Base-by-base conservation (phyloP, 2,888 invertebrate genomes). In the Galerucella nymphaeae region DNA sequence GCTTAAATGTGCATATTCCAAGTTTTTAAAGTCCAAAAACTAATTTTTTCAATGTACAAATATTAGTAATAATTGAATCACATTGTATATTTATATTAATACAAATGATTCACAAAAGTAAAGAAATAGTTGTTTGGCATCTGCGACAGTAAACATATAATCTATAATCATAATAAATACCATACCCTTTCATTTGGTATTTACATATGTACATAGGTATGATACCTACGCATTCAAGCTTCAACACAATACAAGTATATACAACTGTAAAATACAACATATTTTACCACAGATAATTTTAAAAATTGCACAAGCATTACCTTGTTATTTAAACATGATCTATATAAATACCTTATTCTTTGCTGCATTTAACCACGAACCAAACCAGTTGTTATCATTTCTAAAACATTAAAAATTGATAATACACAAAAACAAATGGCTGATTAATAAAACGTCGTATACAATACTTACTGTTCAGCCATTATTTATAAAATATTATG, bases 281-380 rank as follows among this genome's bases (percentile, higher is more conserved):
- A 53, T 16, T 53, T 48, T 53, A 8, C 9, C 14, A 16, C 9
- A 18, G 16, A 16, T 18, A 53, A 53, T 16, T 10, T 10, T 45
- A 45, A 16, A 16, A 16, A 16, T 2, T 53, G 2, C 18, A 11
- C 10, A 16, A 53, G 2, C 16, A 16, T 53, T 16, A 63, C 58
- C 23, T 30, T 41, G 42, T 65, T 55, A 20, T 8, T 16, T 64
- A 38, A 65, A 66, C 78, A 58, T 30, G 9, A 58, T 23, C 23
- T 30, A 30, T 30, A 30, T 62, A 42, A 41, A 18, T 80, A 87
- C 85, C 83, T 86, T 87, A 76, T 85, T 85, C 81, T 86, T 87
- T 42, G 86, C 87, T 58, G 87, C 86, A 80, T 75, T 85, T 71
- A 87, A 78, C 87, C 87, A 87, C 50, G 85, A 85, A 70, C 86